These are phyloP conservation scores for Leptodactylus fallax DNA, from an alignment of 2,797 vertebrate genomes.

Conservation along the genomic window DNA sequence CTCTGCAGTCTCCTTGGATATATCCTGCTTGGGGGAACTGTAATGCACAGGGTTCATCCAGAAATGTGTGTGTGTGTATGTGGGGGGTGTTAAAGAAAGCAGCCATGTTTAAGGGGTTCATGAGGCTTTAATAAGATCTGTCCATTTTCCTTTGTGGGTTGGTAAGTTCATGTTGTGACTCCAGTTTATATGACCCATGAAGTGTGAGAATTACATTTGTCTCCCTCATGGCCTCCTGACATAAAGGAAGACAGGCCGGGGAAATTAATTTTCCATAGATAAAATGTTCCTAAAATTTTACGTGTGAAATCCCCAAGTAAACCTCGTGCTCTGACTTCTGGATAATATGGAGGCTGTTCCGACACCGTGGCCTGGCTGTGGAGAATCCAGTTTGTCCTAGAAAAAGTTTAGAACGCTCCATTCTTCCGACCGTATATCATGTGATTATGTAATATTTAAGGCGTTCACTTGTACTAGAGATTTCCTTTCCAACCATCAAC, in stretches of 20 bases:
- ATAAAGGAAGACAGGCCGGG: background rate
- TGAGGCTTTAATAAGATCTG: no score
- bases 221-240: background rate
- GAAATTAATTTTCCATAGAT: conserved; percentile 1
- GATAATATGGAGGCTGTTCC: background rate
- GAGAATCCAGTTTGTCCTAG: background rate
- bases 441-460: background rate
- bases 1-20: no score
- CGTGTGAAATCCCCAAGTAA: background rate
- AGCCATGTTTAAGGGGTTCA: no score
- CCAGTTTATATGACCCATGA: background rate
- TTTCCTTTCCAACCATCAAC: background rate
- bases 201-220: background rate
- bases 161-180: background rate
- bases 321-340: background rate
- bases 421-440: background rate
- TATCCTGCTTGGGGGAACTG: no score
- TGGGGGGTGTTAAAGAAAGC: no score
- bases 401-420: background rate
- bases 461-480: background rate
- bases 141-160: no score
- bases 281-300: background rate
- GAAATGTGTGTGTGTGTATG: no score
- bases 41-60: no score
- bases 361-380: background rate